Evolutionary conservation across 2,888 invertebrate species (phyloP), one percentile per base, ranked within the genome.

Genomic region (Fabriciana adippe): DNA sequence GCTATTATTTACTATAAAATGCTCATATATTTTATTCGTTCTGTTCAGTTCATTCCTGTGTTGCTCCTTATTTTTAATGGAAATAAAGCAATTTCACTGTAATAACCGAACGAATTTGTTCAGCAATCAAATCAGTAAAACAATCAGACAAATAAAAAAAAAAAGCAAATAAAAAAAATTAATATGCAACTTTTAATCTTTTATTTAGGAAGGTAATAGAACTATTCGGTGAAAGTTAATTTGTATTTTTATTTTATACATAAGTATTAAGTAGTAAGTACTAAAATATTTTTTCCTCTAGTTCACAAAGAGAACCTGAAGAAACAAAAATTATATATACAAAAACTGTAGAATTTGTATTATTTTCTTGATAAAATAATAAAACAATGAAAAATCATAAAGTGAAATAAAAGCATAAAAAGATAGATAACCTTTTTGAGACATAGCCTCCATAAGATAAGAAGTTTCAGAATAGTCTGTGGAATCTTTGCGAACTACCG

Each of bases 281-380:
- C 2, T 18, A 18, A 1, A 1, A 35, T 41, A 35, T 41, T 41
- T 41, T 41, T 41, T 41, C 11, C 8, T 41, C 11, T 41, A 41
- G 8, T 8, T 11, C 11, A 53, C 13, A 31, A 14, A 2, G 31
- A 6, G 6, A 51, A 61, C 1, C 8, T 35, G 11, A 61, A 8
- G 35, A 51, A 51, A 6, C 6, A 4, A 16, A 54, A 51, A 60
- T 14, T 47, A 57, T 26, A 54, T 53, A n/a, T 31, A 54, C 35
- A 45, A n/a, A 16, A 57, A 3, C 51, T 21, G 0, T 26, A 26
- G 26, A 11, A 1, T 41, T 41, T 41, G 8, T 2, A 41, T 41
- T 41, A 41, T 41, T 41, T 41, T 2, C 11, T 41, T 41, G 2
- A 8, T 41, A 74, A 74, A 54, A 79, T 80, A 59, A 57, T 55